These are phyloP conservation scores for Romanomermis culicivorax DNA, from an alignment of 2,888 invertebrate species.

Conservation along the genomic window DNA sequence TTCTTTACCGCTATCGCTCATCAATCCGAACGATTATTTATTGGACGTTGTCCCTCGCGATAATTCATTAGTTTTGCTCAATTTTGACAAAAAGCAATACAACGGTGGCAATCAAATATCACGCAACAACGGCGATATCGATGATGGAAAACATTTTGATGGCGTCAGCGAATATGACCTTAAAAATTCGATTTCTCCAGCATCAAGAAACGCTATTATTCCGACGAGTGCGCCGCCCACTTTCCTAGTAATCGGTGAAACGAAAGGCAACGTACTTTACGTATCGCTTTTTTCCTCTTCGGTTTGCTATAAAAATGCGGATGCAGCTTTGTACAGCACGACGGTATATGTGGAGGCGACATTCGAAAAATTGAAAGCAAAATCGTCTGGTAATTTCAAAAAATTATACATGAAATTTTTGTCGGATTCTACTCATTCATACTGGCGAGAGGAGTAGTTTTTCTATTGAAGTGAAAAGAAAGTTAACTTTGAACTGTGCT, in stretches of 20 bases:
- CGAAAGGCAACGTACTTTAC: neutral
- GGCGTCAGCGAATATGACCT: too few relatives aligned
- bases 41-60: slow-evolving; percentile 27
- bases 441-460: too few relatives aligned
- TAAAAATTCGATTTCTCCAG: too few relatives aligned
- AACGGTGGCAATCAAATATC: neutral
- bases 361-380: too few relatives aligned
- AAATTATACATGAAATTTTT: too few relatives aligned
- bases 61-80: neutral
- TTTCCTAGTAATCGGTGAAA: neutral
- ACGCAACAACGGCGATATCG: too few relatives aligned
- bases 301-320: neutral
- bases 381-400: too few relatives aligned
- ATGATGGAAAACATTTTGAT: too few relatives aligned
- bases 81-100: neutral
- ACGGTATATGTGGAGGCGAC: neutral
- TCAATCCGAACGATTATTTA: neutral
- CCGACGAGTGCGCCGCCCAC: neutral
- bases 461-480: too few relatives aligned
- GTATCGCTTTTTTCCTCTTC: neutral
- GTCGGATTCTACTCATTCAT: too few relatives aligned
- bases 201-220: too few relatives aligned
- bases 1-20: neutral
- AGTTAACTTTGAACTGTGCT: too few relatives aligned
- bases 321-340: neutral